These are phyloP conservation scores for Serinus canaria DNA, from an alignment of 2,113 vertebrate genomes.

Conservation along the genomic window DNA sequence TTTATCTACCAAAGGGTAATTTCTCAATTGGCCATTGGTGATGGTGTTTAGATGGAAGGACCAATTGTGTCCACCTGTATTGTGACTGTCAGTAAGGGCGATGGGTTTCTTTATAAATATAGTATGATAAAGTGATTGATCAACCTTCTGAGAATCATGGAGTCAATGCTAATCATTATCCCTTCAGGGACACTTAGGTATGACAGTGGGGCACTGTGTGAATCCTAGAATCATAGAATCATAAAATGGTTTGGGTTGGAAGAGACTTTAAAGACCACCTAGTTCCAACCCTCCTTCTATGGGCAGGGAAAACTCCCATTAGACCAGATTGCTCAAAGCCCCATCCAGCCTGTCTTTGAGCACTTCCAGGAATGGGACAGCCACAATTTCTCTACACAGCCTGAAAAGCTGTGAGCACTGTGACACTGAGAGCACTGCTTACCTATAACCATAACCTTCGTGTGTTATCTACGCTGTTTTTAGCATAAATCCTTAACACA, in stretches of 20 bases:
- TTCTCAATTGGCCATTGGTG: no score
- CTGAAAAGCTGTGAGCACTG: no score
- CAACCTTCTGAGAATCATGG: no score
- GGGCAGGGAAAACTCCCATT: not conserved
- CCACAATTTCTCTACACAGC: not conserved
- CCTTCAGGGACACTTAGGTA: no score
- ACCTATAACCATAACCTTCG: not conserved
- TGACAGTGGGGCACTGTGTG: not conserved
- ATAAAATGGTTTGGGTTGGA: not conserved
- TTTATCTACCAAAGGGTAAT: no score
- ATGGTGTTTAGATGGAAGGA: no score
- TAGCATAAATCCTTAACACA: not conserved
- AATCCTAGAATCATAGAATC: not conserved
- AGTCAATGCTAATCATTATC: no score
- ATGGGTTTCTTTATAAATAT: no score
- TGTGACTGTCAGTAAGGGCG: no score
- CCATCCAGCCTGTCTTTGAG: not conserved
- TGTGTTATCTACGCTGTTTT: not conserved
- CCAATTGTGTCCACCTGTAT: no score
- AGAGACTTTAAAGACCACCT: no score
- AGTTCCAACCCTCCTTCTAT: rapidly evolving
- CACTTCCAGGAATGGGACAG: not conserved
- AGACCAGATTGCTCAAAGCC: not conserved
- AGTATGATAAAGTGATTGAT: no score
- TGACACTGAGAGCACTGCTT: not conserved